These are phyloP conservation scores for Chaetodon trifasciatus DNA, from an alignment of 2,797 vertebrate genomes.

Conservation along the genomic window DNA sequence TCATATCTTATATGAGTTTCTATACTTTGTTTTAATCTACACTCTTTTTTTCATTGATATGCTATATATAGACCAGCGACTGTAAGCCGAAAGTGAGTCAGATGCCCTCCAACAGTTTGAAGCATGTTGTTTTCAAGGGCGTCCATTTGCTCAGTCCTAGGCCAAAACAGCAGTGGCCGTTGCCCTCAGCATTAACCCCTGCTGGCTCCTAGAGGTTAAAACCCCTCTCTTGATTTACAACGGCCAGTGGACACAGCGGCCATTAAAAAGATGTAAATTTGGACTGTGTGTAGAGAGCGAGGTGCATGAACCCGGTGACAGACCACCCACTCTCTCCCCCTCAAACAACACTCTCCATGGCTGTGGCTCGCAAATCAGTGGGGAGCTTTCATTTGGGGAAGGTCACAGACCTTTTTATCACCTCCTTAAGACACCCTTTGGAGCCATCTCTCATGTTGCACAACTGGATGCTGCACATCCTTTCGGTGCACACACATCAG, in stretches of 20 bases:
- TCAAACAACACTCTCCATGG: slow-evolving; percentile 69
- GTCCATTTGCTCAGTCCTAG: slow-evolving; percentile 58
- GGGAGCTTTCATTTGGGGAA: slow-evolving; percentile 80
- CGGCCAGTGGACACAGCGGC: slow-evolving; percentile 75
- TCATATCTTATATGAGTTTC: neutral
- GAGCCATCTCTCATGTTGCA: slow-evolving; percentile 72
- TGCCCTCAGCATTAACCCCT: slow-evolving; percentile 69
- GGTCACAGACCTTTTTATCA: slow-evolving; percentile 85
- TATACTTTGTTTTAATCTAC: neutral
- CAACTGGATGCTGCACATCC: slow-evolving; percentile 62
- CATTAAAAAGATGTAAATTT: slow-evolving; percentile 86
- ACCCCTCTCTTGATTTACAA: slow-evolving; percentile 82
- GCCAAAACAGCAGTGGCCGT: slow-evolving; percentile 65
- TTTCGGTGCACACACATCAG: slow-evolving; percentile 10
- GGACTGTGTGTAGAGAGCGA: slow-evolving; percentile 72
- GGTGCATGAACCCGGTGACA: slow-evolving; percentile 74
- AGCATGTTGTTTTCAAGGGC: slow-evolving; percentile 60
- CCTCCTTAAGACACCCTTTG: slow-evolving; percentile 78
- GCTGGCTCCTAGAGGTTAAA: slow-evolving; percentile 75
- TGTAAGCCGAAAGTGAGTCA: slow-evolving; percentile 34
- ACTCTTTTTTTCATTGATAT: neutral
- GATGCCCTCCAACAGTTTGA: slow-evolving; percentile 44
- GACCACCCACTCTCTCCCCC: slow-evolving; percentile 84
- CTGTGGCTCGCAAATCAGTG: slow-evolving; percentile 77
- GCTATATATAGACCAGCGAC: neutral